phyloP scores from a whole-genome alignment of 1,140 invertebrate genomes.

The Heliconius eleuchia region DNA sequence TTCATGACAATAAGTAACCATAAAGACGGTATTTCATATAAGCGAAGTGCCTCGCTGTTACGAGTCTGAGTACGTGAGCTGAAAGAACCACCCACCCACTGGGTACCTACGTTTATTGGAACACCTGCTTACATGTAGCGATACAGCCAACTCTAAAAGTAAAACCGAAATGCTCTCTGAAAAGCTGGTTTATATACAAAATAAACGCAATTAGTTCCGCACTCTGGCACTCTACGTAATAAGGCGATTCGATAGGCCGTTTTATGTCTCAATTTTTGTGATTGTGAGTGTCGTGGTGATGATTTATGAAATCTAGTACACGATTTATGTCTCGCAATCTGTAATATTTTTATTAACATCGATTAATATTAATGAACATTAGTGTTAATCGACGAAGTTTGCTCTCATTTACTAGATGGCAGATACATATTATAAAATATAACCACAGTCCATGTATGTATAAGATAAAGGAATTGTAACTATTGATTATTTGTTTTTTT shows the following conservation, averaged over 20 bases:
- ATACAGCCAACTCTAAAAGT: conserved; percentile 49
- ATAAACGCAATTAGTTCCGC: conserved; percentile 35
- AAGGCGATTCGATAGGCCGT: conserved; percentile 16
- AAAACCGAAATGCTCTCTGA: conserved; percentile 26
- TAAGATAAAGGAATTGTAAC: no score
- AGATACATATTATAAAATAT: no score
- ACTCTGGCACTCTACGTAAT: conserved; percentile 23
- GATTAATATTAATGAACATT: no score
- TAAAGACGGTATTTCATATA: conserved; percentile 69
- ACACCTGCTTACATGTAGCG: conserved; percentile 62
- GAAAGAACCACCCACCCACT: conserved; percentile 44
- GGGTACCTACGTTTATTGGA: conserved; percentile 53
- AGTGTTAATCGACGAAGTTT: no score
- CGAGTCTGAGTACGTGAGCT: conserved; percentile 61
- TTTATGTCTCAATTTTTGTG: conserved; percentile 23
- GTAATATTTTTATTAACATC: neutral
- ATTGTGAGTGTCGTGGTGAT: neutral
- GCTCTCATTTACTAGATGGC: no score
- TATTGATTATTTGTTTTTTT: no score
- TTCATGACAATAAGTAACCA: conserved; percentile 65
- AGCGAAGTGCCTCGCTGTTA: conserved; percentile 61
- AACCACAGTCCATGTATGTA: no score
- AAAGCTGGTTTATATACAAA: conserved; percentile 31
- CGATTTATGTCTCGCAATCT: neutral
- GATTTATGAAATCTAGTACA: neutral